Percentiles rank a stretch among this genome's conserved stretches.
Conservation (phyloP, 2,888 invertebrate genomes). For the Monochamus alternatus region DNA sequence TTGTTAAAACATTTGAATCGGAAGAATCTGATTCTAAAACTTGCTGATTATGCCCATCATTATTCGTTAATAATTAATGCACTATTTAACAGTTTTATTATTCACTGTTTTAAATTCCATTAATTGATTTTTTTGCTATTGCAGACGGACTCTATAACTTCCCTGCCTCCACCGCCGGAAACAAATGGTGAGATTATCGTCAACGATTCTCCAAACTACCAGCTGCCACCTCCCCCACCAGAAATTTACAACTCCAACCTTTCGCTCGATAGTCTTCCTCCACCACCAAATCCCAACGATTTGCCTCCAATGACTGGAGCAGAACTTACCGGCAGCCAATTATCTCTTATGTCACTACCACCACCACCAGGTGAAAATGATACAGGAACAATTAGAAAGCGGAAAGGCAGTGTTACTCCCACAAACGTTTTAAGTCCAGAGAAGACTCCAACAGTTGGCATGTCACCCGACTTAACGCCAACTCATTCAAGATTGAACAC, state of each 20-base stretch:
- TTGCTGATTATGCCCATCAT: too few relatives aligned
- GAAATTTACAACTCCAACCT: constrained; percentile 85
- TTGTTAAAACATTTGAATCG: too few relatives aligned
- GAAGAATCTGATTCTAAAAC: too few relatives aligned
- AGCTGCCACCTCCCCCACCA: constrained; percentile 82
- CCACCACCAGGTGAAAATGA: constrained; percentile 78
- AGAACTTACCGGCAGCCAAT: constrained; percentile 80
- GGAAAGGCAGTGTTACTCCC: constrained; percentile 70
- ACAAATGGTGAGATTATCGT: constrained; percentile 70
- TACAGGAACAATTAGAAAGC: constrained; percentile 70
- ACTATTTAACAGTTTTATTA: too few relatives aligned
- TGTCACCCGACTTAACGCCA: constrained; percentile 69
- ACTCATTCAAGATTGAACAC: constrained; percentile 69
- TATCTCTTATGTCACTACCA: constrained; percentile 81
- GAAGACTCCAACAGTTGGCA: constrained; percentile 64
- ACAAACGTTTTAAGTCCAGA: constrained; percentile 70
- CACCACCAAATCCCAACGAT: constrained; percentile 80
- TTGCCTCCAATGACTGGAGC: constrained; percentile 72
- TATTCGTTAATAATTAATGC: too few relatives aligned
- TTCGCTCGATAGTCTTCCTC: constrained; percentile 86
- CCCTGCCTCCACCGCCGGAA: constrained; percentile 72
- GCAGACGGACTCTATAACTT: constrained; percentile 75
- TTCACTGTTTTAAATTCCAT: constrained; percentile 3
- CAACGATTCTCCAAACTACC: constrained; percentile 72
- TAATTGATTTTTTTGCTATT: constrained; percentile 46